Evolutionary conservation across 2,113 vertebrate species (phyloP).

Genomic region (Miniopterus natalensis): DNA sequence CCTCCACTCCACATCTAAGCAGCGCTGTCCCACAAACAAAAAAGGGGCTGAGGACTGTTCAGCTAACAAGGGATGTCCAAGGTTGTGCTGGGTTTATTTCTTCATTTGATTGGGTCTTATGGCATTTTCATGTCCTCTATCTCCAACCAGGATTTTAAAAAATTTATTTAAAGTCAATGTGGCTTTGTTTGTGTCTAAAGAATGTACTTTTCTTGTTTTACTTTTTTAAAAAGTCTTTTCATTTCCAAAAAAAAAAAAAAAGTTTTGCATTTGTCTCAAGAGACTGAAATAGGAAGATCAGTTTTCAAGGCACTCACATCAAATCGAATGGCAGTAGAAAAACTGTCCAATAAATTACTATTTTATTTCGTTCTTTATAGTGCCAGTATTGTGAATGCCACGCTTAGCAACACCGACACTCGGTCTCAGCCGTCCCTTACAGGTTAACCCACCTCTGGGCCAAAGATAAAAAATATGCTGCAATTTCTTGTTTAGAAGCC

Average conservation of each 20-base stretch:
- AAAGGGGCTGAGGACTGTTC: constrained; percentile 89
- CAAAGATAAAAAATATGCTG: constrained; percentile 89
- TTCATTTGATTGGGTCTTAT: constrained; percentile 91
- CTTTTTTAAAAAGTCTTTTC: constrained; percentile 91
- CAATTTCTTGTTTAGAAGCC: constrained; percentile 97
- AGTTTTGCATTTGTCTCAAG: constrained; percentile 96
- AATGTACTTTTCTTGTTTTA: constrained; percentile 91
- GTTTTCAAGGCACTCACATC: constrained; percentile 99
- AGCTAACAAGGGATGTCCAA: constrained; percentile 88
- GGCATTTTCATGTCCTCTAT: constrained; percentile 91
- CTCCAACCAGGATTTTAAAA: constrained; percentile 89
- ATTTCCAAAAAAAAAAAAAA: constrained; percentile 90
- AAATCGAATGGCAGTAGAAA: constrained; percentile 97
- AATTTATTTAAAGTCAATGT: constrained; percentile 89
- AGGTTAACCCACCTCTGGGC: constrained; percentile 92
- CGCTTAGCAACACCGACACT: constrained; percentile 95
- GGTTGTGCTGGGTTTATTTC: constrained; percentile 94
- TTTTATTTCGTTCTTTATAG: constrained; percentile 94
- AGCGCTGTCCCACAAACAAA: constrained; percentile 90
- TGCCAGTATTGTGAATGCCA: constrained; percentile 97
- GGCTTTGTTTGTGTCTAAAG: constrained; percentile 91
- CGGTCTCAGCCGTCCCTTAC: constrained; percentile 94
- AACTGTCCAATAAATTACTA: constrained; percentile 96
- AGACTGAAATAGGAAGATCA: constrained; percentile 99
- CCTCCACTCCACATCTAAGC: constrained; percentile 92